These are phyloP conservation scores for Cyaniris semiargus DNA, from an alignment of 2,888 invertebrate genomes.

Conservation along the genomic window DNA sequence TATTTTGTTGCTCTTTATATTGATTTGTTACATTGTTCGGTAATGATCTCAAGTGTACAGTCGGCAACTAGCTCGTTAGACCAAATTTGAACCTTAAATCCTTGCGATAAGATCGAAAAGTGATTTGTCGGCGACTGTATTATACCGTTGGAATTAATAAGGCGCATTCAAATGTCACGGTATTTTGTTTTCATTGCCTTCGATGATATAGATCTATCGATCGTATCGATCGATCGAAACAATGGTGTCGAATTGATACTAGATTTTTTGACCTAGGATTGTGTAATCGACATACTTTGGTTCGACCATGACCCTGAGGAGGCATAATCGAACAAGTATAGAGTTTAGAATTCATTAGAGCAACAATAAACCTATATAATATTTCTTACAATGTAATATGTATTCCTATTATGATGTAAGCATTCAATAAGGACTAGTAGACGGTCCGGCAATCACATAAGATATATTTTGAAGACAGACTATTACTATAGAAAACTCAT, in stretches of 20 bases:
- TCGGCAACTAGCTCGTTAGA: neutral
- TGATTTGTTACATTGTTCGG: constrained; percentile 61
- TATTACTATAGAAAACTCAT: too few species aligned
- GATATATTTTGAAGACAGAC: too few species aligned
- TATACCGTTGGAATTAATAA: constrained; percentile 19
- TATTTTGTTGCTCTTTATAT: constrained; percentile 46
- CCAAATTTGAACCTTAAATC: neutral
- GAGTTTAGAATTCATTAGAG: neutral
- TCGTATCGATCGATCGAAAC: constrained; percentile 44
- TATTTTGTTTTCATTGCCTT: constrained; percentile 41
- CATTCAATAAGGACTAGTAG: too few species aligned
- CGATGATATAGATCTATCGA: constrained; percentile 39
- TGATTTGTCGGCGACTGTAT: neutral
- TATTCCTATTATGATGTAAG: too few species aligned
- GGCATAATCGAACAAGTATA: neutral
- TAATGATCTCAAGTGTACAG: constrained; percentile 53
- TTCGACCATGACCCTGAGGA: constrained; percentile 5
- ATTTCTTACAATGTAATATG: too few species aligned
- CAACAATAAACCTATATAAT: too few species aligned
- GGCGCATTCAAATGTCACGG: constrained; percentile 31
- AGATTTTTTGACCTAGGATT: constrained; percentile 29
- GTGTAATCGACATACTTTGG: constrained; percentile 12
- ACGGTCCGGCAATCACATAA: too few species aligned
- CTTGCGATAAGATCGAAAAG: neutral
- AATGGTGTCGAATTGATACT: constrained; percentile 45